A percentile compares a stretch with the other conserved stretches of the same genome.
Evolutionary conservation across 2,888 invertebrate species (phyloP).

Genomic region (Glaucopsyche alexis): DNA sequence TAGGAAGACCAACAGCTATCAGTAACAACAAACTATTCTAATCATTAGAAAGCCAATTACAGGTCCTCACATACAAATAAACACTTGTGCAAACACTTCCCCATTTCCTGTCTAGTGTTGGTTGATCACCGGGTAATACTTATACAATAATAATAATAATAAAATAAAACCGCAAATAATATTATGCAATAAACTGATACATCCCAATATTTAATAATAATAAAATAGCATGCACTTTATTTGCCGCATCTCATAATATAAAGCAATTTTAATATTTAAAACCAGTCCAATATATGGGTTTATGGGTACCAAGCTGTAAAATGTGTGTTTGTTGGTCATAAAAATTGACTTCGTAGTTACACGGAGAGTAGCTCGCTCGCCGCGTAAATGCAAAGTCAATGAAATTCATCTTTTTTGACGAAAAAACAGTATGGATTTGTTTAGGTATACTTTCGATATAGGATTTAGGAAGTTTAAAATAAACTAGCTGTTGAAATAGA

Average conservation of each 20-base stretch:
- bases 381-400: conserved; percentile 51
- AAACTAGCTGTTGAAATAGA: too few species aligned
- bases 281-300: not conserved
- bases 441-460: too few species aligned
- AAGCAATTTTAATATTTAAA: not conserved
- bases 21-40: too few species aligned
- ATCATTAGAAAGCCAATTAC: too few species aligned
- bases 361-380: conserved; percentile 72
- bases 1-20: too few species aligned
- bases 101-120: not conserved
- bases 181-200: not conserved
- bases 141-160: not conserved
- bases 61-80: too few species aligned
- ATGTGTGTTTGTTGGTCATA: not conserved
- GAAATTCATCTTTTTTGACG: not conserved
- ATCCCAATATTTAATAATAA: not conserved
- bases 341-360: conserved; percentile 47
- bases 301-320: too few species aligned
- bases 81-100: not conserved
- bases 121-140: conserved; percentile 24
- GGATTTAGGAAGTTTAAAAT: not conserved
- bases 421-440: not conserved
- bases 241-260: not conserved
- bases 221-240: not conserved
- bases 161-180: not conserved